These are phyloP conservation scores for Drosophila truncata DNA, from an alignment of 1,140 invertebrate genomes.

Conservation along the genomic window DNA sequence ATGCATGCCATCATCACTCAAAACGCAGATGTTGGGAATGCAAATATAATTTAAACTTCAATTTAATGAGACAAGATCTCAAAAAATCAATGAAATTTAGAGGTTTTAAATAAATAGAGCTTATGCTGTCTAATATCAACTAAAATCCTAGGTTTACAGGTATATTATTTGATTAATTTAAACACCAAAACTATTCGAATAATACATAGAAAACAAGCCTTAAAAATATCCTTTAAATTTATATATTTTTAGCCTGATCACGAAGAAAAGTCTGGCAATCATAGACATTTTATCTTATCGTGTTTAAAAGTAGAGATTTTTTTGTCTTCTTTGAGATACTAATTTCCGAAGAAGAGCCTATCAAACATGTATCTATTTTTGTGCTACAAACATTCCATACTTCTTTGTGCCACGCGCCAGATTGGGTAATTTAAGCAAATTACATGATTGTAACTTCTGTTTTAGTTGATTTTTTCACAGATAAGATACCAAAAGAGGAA, in stretches of 20 bases:
- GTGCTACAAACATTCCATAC: background rate
- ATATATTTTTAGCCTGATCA: background rate
- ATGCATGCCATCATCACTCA: constrained; percentile 14
- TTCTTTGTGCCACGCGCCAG: background rate
- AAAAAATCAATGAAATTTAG: background rate
- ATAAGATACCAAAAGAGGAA: constrained; percentile 34
- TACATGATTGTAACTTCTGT: constrained; percentile 4
- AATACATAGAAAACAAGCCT: background rate
- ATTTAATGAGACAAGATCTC: background rate
- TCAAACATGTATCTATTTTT: background rate
- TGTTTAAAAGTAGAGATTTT: background rate
- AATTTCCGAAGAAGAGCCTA: background rate
- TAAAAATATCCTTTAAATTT: background rate
- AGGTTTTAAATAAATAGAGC: too few relatives aligned
- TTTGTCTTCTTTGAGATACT: background rate
- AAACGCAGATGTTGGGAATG: background rate
- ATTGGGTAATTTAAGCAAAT: constrained; percentile 26
- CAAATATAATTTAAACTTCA: background rate
- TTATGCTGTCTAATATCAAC: background rate
- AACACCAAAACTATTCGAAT: background rate
- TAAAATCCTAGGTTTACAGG: background rate
- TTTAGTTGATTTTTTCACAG: background rate
- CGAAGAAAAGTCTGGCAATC: background rate
- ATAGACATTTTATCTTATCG: constrained; percentile 11
- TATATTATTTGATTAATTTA: background rate